Evolutionary conservation across 1,140 invertebrate species (phyloP).

Genomic region (Leptinotarsa defecta): DNA sequence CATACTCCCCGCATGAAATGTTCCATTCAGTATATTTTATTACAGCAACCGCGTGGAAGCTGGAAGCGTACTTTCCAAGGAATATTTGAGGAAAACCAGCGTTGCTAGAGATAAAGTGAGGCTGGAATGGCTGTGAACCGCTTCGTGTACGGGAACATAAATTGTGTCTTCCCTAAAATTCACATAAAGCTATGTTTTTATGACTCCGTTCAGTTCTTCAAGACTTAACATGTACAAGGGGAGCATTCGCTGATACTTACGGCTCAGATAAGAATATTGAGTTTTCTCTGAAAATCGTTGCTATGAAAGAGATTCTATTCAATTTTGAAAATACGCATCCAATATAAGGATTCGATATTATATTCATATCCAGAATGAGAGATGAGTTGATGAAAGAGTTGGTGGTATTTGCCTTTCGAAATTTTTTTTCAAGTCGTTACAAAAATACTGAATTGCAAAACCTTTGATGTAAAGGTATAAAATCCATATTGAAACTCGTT

Average conservation of each 20-base stretch:
- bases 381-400: too few relatives aligned
- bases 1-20: neutral
- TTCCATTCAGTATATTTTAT: neutral
- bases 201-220: neutral
- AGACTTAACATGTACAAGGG: conserved; percentile 2
- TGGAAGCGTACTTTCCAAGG: neutral
- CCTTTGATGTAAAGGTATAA: too few relatives aligned
- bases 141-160: neutral
- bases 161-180: conserved; percentile 1
- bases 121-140: conserved; percentile 1
- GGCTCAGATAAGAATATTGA: too few relatives aligned
- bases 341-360: too few relatives aligned
- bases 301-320: too few relatives aligned
- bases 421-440: too few relatives aligned
- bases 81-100: conserved; percentile 1
- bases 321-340: too few relatives aligned
- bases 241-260: neutral
- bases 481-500: too few relatives aligned
- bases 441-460: too few relatives aligned
- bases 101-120: conserved; percentile 5
- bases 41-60: neutral
- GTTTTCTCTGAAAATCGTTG: too few relatives aligned
- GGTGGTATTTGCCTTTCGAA: too few relatives aligned
- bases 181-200: conserved; percentile 6
- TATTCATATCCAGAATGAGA: too few relatives aligned